Evolutionary conservation across 2,113 vertebrate genomes (phyloP).

Genomic region (Clarias gariepinus): DNA sequence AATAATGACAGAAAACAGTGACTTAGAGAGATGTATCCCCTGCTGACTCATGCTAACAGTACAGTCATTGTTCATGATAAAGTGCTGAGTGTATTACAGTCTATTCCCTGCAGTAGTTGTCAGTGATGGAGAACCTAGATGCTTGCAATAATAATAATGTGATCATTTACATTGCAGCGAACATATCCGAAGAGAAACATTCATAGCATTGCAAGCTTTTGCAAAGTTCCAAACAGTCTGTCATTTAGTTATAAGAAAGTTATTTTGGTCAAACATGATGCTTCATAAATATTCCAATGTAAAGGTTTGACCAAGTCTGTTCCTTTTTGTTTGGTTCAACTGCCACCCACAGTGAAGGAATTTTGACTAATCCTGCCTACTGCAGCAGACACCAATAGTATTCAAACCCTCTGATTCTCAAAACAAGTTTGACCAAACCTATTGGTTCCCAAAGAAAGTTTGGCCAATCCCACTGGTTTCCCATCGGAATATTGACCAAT

Average conservation of each 20-base stretch:
- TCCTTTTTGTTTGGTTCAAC: background rate
- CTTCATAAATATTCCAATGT: background rate
- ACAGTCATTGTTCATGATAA: background rate
- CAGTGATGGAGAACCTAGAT: background rate
- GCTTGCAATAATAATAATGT: background rate
- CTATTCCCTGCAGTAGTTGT: too few species aligned
- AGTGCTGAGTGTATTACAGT: background rate
- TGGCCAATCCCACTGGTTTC: background rate
- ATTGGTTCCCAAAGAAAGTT: background rate
- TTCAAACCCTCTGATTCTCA: background rate
- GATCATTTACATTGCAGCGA: background rate
- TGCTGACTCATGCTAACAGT: slow-evolving; percentile 2
- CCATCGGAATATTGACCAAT: background rate
- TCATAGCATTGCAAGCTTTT: background rate
- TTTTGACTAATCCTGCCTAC: background rate
- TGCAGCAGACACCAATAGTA: background rate
- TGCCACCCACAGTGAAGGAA: background rate
- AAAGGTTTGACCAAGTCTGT: background rate
- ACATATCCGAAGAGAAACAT: background rate
- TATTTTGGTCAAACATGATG: background rate
- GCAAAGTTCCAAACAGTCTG: background rate
- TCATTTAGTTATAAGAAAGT: background rate
- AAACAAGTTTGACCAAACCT: background rate
- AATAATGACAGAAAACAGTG: slow-evolving; percentile 22
- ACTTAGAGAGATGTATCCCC: slow-evolving; percentile 63